These are phyloP conservation scores for Megaustenia siamemsis DNA, from an alignment of 2,888 invertebrate species.

Conservation along the genomic window DNA sequence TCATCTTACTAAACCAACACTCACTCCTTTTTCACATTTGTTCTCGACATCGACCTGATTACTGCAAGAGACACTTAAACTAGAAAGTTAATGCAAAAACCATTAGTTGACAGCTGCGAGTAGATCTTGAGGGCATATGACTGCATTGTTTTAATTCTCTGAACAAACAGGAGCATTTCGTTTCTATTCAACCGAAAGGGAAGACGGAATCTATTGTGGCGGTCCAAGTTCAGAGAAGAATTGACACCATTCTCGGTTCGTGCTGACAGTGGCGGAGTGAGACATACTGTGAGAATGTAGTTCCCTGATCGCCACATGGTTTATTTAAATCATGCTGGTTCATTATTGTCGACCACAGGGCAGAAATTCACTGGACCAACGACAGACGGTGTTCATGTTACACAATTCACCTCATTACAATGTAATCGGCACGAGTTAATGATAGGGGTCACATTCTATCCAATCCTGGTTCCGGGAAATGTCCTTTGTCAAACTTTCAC, in stretches of 20 bases:
- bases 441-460: constrained; percentile 36
- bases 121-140: too few relatives aligned
- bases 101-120: too few relatives aligned
- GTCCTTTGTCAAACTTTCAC: not conserved
- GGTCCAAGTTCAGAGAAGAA: not conserved
- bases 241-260: constrained; percentile 23
- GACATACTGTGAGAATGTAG: constrained; percentile 47
- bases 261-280: constrained; percentile 20
- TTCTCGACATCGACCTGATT: too few relatives aligned
- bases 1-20: too few relatives aligned
- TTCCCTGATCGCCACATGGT: constrained; percentile 39
- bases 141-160: too few relatives aligned
- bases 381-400: constrained; percentile 33
- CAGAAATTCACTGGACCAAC: not conserved
- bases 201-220: too few relatives aligned
- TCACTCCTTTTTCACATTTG: too few relatives aligned
- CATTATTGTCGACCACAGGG: constrained; percentile 10
- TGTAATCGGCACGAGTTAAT: not conserved
- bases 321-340: constrained; percentile 41
- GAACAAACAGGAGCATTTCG: too few relatives aligned
- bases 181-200: too few relatives aligned
- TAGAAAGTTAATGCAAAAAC: too few relatives aligned
- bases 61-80: too few relatives aligned
- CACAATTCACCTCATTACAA: constrained; percentile 31
- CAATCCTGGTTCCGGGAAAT: not conserved